Base-by-base conservation (phyloP, 2,797 vertebrate genomes). In the Stomatorhinus walkeri region DNA sequence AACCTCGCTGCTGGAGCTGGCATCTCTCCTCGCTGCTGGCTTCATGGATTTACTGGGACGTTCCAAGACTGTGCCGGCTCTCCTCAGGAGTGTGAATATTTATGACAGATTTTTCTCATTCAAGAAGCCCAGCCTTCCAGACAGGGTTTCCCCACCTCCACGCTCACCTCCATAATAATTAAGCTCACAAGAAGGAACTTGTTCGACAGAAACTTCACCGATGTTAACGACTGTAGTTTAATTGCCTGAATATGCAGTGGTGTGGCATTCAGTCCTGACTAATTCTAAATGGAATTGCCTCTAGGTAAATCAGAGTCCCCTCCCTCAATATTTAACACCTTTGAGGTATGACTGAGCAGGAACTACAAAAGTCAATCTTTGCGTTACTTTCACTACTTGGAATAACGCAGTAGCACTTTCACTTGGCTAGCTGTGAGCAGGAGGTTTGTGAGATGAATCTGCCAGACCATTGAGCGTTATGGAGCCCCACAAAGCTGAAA, bases 111-210 rank as follows among this genome's bases (percentile, higher is more conserved):
- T 91, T 92, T 92, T 93, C 91, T 92, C 87, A 89, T 90, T 89
- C 91, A 90, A 90, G 90, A 89, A 94, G 91, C 93, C 93, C 91
- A 89, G 88, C 92, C 93, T 93, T 90, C 90, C 36, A 91, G 93
- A 91, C 91, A 93, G 89, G 91, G 93, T 94, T 94, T 88, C 54
- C 46, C 24, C 5, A 6, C 4, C n/a, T 28, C 24, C 14, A 19
- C 51, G 9, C 56, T 85, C n/a, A 85, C 36, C 72, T 46, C 91
- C 89, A 92, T 92, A 93, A 92, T 95, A 94, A 94, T 95, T 93
- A 92, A 93, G 93, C 93, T 93, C 92, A 91, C 94, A 95, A 93
- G 94, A 94, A 94, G 93, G 89, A 93, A 92, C 95, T 94, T 95
- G 94, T 93, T 90, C n/a, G 16, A 51, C 68, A n/a, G 14, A n/a